Evolutionary conservation across 2,797 vertebrate species (phyloP), one percentile per base, ranked within the genome.

Genomic region (Urocyon cinereoargenteus): DNA sequence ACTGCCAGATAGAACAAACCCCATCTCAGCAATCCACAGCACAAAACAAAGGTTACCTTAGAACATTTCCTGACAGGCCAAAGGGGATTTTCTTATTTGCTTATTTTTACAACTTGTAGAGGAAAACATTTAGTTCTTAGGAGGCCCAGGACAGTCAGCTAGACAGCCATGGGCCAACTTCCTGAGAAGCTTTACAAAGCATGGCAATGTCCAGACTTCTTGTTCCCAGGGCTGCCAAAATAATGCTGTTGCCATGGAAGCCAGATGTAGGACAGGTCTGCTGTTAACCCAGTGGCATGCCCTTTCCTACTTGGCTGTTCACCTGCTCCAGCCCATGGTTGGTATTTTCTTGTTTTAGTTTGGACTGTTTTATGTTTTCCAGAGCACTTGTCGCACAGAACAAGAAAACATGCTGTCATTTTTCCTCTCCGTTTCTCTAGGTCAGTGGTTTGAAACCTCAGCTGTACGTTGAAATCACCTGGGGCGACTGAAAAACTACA

Each of bases 81-180:
- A 66, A 53, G 53, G 92, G 97, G 97, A 97, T 53, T 98, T 97
- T 97, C 91, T 95, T 88, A 84, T 66, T 90, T 53, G 78, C 68
- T 77, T 96, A n/a, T 70, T 92, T 72, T 68, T 79, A 72, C 55
- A 34, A 7, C 77, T 94, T 49, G 28, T 57, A 15, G 45, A 66
- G 61, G 64, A 66, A 93, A 91, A 73, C 14, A 64, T 28, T 49
- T 21, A 72, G 40, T 57, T 64, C 75, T 94, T 89, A 19, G 4
- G 84, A 73, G 22, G 9, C 40, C 19, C 34, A 24, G 49, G 75
- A 94, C 45, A 77, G 85, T 61, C 72, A 79, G 88, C 91, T 26
- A 16, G 68, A 86, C 86, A 97, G 85, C 92, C 96, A 84, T 16
- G 9, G 34, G 31, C 72, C 28, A n/a, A 61, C 81, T 91, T 86